A percentile compares a stretch with the other conserved stretches of the same genome.
These are phyloP conservation scores for Blastomussa wellsi DNA, from an alignment of 92 coral and sea anemone species.

Conservation along the genomic window DNA sequence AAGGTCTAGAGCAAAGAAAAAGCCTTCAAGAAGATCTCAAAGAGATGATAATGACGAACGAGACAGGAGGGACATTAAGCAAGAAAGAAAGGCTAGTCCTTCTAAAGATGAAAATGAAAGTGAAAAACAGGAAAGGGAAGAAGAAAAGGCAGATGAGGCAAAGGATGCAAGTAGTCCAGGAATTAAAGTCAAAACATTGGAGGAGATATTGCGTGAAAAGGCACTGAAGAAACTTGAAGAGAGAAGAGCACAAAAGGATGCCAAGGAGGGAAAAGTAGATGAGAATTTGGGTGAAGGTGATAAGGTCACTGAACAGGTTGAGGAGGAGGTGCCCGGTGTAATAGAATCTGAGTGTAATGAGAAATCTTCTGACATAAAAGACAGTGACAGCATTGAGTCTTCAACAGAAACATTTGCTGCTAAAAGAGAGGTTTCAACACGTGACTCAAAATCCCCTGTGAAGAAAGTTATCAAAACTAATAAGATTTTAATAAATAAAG, in stretches of 20 bases:
- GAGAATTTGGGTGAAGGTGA: conserved; percentile 5
- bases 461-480: conserved; percentile 4
- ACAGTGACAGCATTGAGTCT: neutral
- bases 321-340: neutral
- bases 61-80: conserved; percentile 19
- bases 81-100: conserved; percentile 27
- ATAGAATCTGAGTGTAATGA: neutral
- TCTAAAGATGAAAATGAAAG: neutral
- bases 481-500: neutral
- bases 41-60: conserved; percentile 4
- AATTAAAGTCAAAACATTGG: conserved; percentile 85
- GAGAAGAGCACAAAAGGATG: conserved; percentile 56
- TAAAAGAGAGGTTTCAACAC: neutral
- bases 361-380: conserved; percentile 9
- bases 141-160: conserved; percentile 53
- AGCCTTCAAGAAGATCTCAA: conserved; percentile 12
- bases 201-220: conserved; percentile 92
- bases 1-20: conserved; percentile 13
- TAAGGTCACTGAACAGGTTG: conserved; percentile 3
- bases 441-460: neutral
- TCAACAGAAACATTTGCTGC: neutral
- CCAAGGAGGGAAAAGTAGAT: conserved; percentile 7
- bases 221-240: conserved; percentile 90
- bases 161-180: conserved; percentile 39
- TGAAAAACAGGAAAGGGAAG: conserved; percentile 19